Evolutionary conservation across 2,888 invertebrate species (phyloP).

Genomic region (Didymodactylos carnosus): DNA sequence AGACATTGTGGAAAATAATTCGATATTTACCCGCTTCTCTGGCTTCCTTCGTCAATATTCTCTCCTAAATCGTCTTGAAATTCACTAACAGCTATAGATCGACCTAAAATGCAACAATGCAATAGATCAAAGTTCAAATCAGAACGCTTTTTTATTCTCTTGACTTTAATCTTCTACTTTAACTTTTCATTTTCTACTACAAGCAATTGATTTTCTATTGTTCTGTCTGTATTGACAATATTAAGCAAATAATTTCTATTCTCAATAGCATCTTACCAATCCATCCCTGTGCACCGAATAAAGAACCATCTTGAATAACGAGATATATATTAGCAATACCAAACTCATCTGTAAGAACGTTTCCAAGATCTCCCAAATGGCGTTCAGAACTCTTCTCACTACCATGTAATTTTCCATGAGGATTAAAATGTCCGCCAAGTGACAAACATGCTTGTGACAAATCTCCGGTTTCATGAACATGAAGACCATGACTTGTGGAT

Average conservation of each 20-base stretch:
- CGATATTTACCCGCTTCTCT: background rate
- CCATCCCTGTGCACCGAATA: background rate
- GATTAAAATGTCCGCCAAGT: slow-evolving; percentile 7
- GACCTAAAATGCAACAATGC: background rate
- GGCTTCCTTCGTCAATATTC: background rate
- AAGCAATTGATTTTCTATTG: no score
- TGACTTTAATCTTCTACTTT: no score
- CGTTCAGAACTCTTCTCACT: background rate
- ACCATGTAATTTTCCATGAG: background rate
- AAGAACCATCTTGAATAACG: background rate
- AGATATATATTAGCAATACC: background rate
- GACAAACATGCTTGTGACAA: background rate
- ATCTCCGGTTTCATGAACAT: slow-evolving; percentile 85
- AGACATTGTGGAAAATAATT: background rate
- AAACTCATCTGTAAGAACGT: background rate
- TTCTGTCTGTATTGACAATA: no score
- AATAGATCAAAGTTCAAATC: no score
- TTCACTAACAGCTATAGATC: slow-evolving; percentile 2
- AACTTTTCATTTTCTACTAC: no score
- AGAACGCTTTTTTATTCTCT: no score
- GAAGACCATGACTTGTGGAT: slow-evolving; percentile 46
- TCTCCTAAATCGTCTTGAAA: slow-evolving; percentile 9
- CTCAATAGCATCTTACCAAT: background rate
- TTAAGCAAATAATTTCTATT: no score
- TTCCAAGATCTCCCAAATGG: slow-evolving; percentile 6